Percentiles rank a stretch among this genome's conserved stretches.
Evolutionary conservation across 2,797 vertebrate genomes (phyloP).

Genomic region (Tokudaia muenninki): DNA sequence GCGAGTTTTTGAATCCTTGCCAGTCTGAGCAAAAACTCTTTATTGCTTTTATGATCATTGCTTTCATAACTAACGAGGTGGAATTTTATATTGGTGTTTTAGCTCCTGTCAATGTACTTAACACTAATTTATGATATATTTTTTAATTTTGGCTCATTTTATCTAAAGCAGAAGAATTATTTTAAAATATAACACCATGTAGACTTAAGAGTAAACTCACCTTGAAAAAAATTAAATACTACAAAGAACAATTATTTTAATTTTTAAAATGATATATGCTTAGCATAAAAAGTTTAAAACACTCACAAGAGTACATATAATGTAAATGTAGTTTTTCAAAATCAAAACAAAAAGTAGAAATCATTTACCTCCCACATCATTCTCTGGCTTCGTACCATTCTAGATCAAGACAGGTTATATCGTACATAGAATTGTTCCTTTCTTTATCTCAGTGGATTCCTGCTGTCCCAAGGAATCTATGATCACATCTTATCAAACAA

Average conservation of each 20-base stretch:
- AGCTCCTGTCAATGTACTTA: constrained; percentile 14
- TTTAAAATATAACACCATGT: not conserved
- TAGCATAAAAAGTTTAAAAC: not conserved
- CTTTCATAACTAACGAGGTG: constrained; percentile 48
- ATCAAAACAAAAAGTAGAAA: not conserved
- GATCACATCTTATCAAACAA: not conserved
- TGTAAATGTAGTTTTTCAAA: not conserved
- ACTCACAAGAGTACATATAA: not conserved
- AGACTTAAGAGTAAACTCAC: not conserved
- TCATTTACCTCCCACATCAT: not conserved
- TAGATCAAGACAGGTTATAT: not conserved
- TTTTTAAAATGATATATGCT: not conserved
- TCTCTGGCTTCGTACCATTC: constrained; percentile 9
- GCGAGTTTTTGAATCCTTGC: not conserved
- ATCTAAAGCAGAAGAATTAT: not conserved
- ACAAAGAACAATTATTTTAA: constrained; percentile 26
- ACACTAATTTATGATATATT: not conserved
- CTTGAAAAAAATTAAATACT: not conserved
- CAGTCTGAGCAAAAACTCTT: constrained; percentile 48
- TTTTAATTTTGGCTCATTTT: constrained; percentile 15
- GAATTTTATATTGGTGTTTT: constrained; percentile 48
- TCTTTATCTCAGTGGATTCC: constrained; percentile 1
- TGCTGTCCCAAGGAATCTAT: not conserved
- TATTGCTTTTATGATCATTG: constrained; percentile 34
- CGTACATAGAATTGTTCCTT: not conserved